Conservation (phyloP, 2,888 invertebrate species). For the Dicranocentrus wangi region DNA sequence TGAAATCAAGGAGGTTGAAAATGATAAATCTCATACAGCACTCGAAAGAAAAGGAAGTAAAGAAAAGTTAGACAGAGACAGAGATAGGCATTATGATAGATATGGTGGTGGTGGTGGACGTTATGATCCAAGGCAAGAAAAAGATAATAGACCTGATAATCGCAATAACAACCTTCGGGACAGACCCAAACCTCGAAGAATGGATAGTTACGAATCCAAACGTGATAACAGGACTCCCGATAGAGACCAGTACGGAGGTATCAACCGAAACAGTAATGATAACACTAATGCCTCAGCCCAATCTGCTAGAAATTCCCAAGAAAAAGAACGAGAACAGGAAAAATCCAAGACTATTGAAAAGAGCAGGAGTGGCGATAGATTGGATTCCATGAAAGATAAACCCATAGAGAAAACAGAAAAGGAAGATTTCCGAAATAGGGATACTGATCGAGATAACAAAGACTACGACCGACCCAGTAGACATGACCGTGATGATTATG, state of each 20-base stretch:
- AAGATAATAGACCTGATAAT: slow-evolving; percentile 25
- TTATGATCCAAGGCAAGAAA: slow-evolving; percentile 36
- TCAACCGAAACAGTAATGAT: slow-evolving; percentile 10
- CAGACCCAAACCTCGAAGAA: slow-evolving; percentile 49
- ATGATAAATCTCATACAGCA: slow-evolving; percentile 36
- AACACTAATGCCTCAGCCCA: slow-evolving; percentile 13
- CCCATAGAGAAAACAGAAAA: slow-evolving; percentile 32
- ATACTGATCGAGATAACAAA: slow-evolving; percentile 44
- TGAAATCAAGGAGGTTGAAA: slow-evolving; percentile 34
- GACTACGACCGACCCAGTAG: slow-evolving; percentile 36
- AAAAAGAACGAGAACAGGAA: slow-evolving; percentile 36
- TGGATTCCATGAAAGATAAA: slow-evolving; percentile 43
- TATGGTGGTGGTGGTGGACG: slow-evolving; percentile 36
- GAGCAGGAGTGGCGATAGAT: slow-evolving; percentile 44
- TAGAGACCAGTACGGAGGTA: slow-evolving; percentile 32
- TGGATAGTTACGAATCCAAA: slow-evolving; percentile 56
- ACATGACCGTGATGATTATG: slow-evolving; percentile 33
- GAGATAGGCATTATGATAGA: slow-evolving; percentile 36
- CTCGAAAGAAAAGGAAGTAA: slow-evolving; percentile 41
- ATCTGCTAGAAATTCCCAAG: slow-evolving; percentile 42
- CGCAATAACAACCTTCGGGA: slow-evolving; percentile 29
- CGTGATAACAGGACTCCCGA: slow-evolving; percentile 62
- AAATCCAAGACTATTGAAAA: slow-evolving; percentile 37
- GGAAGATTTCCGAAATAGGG: slow-evolving; percentile 45
- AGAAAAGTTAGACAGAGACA: slow-evolving; percentile 40